Evolutionary conservation across 2,797 vertebrate genomes (phyloP), one percentile per base, ranked within the genome.

Genomic region (Ctenochaetus hawaiiensis): DNA sequence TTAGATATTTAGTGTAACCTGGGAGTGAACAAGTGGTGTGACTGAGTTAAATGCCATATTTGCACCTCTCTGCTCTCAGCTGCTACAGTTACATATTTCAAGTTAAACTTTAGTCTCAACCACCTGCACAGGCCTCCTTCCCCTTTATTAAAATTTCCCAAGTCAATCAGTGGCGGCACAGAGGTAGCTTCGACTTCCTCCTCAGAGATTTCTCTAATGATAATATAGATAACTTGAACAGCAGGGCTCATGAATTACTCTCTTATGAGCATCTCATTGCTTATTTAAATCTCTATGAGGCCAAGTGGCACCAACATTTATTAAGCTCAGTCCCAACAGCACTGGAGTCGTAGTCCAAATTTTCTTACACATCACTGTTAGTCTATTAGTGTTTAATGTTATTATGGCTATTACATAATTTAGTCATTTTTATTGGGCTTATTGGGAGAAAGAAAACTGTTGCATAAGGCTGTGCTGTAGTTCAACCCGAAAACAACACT

Each of bases 241-340:
- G n/a, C 37, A 26, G 14, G 3, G 2, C 34, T 23, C 53, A 71
- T 48, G 13, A 26, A 60, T 75, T 1, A 14, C 59, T 49, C 65
- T 64, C 16, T 8, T 22, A 51, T 43, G 22, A 47, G 44, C 18
- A 13, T 4, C 49, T 34, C 12, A 16, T 37, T 62, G 34, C 18
- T 43, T 43, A 61, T 56, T 23, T n/a, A 61, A 60, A 70, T 58
- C 8, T 44, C 22, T 9, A 11, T 1, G 0, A 51, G 30, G 9
- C 17, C 8, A 60, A 66, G 22, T 63, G 37, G 10, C 10, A 39
- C 16, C 22, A 54, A 30, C 9, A 43, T 6, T 20, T n/a, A 62
- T 59, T 61, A 26, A 22, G 75, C 47, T 16, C 51, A 64, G 44
- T 41, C 44, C 18, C 17, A 71, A 14, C 18, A 63, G 34, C 22